Percentiles rank a stretch among this genome's conserved stretches.
These are phyloP conservation scores for Coracias cyanogaster DNA, from an alignment of 2,797 vertebrate genomes.

Conservation along the genomic window DNA sequence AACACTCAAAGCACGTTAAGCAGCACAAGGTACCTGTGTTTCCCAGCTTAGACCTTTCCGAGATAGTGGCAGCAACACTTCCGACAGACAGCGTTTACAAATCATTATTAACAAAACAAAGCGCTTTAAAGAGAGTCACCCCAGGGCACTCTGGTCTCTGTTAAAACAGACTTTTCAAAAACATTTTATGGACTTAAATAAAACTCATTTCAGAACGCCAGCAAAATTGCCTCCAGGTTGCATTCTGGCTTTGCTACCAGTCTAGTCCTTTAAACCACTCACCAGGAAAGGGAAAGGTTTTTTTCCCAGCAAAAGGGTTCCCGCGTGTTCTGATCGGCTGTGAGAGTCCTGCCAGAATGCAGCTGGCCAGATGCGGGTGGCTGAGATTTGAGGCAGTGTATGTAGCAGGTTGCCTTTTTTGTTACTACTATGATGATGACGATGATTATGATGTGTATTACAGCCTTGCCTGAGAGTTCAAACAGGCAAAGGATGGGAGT, in stretches of 20 bases:
- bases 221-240: constrained; percentile 55
- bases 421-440: not conserved
- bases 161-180: constrained; percentile 58
- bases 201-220: constrained; percentile 29
- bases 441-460: not conserved
- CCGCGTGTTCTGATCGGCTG: not conserved
- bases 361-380: not conserved
- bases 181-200: constrained; percentile 65
- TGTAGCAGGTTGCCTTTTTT: not conserved
- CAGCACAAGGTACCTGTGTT: constrained; percentile 19
- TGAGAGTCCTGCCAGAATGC: not conserved
- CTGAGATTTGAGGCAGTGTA: not conserved
- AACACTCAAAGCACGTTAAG: not conserved
- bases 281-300: not conserved
- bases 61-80: not conserved
- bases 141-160: constrained; percentile 46
- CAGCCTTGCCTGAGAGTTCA: not conserved
- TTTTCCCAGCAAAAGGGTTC: constrained; percentile 4
- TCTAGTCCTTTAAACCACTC: constrained; percentile 55
- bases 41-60: not conserved
- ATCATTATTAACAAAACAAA: constrained; percentile 57
- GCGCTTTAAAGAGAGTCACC: constrained; percentile 45
- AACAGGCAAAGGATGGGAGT: not conserved
- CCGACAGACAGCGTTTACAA: constrained; percentile 16
- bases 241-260: constrained; percentile 55